Base-by-base conservation (phyloP, 2,888 invertebrate genomes). In the Mythimna albipuncta region DNA sequence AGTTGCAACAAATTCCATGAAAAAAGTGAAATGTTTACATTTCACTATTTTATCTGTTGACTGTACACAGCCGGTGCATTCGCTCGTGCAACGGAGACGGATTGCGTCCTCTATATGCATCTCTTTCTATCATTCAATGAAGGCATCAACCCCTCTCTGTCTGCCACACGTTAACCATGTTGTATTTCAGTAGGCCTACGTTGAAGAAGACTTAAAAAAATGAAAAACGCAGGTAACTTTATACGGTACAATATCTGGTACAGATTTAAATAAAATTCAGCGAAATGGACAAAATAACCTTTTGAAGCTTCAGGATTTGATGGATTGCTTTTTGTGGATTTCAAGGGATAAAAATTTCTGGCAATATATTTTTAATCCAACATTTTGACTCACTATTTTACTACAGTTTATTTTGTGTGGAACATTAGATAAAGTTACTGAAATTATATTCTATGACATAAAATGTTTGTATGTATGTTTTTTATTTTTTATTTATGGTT, bases 21-120 rank as follows among this genome's bases (percentile, higher is more conserved):
- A 76, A 71, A 71, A 65, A 52, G 41, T 21, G 19, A 47, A 19
- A 11, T 58, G 38, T 72, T 64, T 21, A 57, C 21, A 59, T 66
- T 50, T 54, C 35, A 75, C 57, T 57, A 72, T 59, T 81, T 80
- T 68, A 69, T 81, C 63, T 89, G 85, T 73, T 38, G 64, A 85
- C 89, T 62, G 58, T 89, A 89, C 86, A 55, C 92, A 85, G 82
- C 82, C 89, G 88, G 91, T 93, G 94, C 94, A 95, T 91, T 93
- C 91, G 91, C 89, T 91, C 89, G 91, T 92, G 91, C 93, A 93
- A 90, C 89, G 89, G 90, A 91, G 89, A 91, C 90, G 87, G 78
- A 88, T 86, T 87, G 85, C 81, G 88, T 84, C 84, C 74, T 81
- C 80, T 87, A 84, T 83, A 72, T 77, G 85, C 84, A 78, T 92